Evolutionary conservation across 2,888 invertebrate species (phyloP).

Genomic region (Meiosimyza decipiens): DNA sequence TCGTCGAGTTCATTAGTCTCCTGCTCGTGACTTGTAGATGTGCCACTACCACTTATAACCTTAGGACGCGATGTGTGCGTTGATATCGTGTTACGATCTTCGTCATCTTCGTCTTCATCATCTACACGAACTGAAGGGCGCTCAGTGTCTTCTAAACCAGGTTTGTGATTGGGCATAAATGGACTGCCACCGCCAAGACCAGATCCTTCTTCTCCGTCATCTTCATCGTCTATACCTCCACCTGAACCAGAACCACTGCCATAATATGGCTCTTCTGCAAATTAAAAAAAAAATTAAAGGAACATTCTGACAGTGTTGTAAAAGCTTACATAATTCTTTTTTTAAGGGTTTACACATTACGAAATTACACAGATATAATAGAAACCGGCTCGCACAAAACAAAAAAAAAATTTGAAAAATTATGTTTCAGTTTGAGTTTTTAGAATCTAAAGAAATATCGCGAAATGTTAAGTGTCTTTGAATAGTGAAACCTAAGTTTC

Average conservation of each 20-base stretch:
- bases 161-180: slow-evolving; percentile 60
- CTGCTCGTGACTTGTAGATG: slow-evolving; percentile 43
- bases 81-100: slow-evolving; percentile 49
- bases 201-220: slow-evolving; percentile 62
- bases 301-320: background rate
- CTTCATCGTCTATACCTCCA: slow-evolving; percentile 70
- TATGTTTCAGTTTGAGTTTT: too few relatives aligned
- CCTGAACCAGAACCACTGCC: slow-evolving; percentile 81
- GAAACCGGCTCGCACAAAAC: too few relatives aligned
- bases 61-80: slow-evolving; percentile 57
- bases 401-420: too few relatives aligned
- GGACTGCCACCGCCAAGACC: slow-evolving; percentile 55
- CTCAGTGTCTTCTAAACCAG: slow-evolving; percentile 54
- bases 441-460: too few relatives aligned
- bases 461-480: too few relatives aligned
- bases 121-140: slow-evolving; percentile 58
- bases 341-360: too few relatives aligned
- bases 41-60: slow-evolving; percentile 45
- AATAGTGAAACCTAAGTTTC: too few relatives aligned
- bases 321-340: too few relatives aligned
- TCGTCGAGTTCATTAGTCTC: slow-evolving; percentile 46
- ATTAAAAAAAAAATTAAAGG: background rate
- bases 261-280: slow-evolving; percentile 71
- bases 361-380: too few relatives aligned
- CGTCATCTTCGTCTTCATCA: slow-evolving; percentile 57